Evolutionary conservation across 1,140 invertebrate species (phyloP).

Genomic region (Lucilia sericata): DNA sequence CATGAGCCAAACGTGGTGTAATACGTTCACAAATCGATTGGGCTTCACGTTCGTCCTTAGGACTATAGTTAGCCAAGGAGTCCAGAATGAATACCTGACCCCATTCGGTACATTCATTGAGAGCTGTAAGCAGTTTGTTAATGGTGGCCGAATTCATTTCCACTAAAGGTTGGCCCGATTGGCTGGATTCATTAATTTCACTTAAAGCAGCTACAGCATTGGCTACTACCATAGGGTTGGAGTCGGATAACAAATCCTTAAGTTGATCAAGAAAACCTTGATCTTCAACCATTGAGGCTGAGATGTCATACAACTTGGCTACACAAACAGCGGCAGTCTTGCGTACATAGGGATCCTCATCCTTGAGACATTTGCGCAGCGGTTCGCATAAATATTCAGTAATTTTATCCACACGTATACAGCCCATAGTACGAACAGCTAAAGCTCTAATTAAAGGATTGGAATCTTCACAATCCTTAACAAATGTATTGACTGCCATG

Average conservation of each 20-base stretch:
- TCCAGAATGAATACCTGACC: slow-evolving; percentile 99
- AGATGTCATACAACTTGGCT: slow-evolving; percentile 99
- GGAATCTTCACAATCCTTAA: slow-evolving; percentile 99
- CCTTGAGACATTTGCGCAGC: slow-evolving; percentile 96
- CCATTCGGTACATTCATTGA: slow-evolving; percentile 99
- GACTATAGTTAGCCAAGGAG: slow-evolving; percentile 96
- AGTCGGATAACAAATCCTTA: slow-evolving; percentile 97
- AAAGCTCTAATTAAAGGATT: slow-evolving; percentile 98
- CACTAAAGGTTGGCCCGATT: slow-evolving; percentile 90
- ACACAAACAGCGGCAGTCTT: slow-evolving; percentile 99
- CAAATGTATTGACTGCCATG: slow-evolving; percentile 99
- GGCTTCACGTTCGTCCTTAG: slow-evolving; percentile 98
- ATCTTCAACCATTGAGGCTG: slow-evolving; percentile 84
- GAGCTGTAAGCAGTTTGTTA: slow-evolving; percentile 97
- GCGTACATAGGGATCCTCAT: slow-evolving; percentile 99
- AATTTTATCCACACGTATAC: slow-evolving; percentile 99
- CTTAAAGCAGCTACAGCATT: slow-evolving; percentile 99
- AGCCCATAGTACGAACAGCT: slow-evolving; percentile 99
- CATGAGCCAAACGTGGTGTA: slow-evolving; percentile 96
- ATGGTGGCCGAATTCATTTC: slow-evolving; percentile 98
- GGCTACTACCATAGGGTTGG: slow-evolving; percentile 99
- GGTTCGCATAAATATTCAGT: slow-evolving; percentile 99
- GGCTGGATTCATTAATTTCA: slow-evolving; percentile 98
- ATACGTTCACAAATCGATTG: slow-evolving; percentile 99
- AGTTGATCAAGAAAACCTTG: slow-evolving; percentile 98